Conservation (phyloP, 2,797 vertebrate genomes). For the Eurystomus glaucurus region DNA sequence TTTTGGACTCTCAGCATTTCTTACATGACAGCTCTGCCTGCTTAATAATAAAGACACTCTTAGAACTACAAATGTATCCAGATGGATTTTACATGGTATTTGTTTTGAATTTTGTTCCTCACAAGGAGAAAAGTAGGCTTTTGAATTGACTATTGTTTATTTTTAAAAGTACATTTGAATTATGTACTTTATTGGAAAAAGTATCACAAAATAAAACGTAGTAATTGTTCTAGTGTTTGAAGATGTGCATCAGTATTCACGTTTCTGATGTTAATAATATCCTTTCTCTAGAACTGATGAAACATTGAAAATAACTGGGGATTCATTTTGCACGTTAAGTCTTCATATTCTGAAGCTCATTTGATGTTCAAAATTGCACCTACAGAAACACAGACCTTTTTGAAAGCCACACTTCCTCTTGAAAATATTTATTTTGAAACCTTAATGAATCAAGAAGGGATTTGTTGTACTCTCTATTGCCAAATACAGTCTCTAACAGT, state of each 20-base stretch:
- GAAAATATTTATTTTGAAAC: neutral
- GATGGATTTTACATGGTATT: neutral
- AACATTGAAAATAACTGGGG: neutral
- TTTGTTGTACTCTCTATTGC: neutral
- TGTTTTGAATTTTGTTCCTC: neutral
- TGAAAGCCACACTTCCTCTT: neutral
- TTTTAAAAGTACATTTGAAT: neutral
- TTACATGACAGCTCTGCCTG: neutral
- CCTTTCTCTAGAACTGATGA: neutral
- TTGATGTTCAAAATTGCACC: neutral
- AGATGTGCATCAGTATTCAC: neutral
- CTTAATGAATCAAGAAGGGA: neutral
- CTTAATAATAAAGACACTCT: neutral
- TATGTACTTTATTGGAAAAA: neutral
- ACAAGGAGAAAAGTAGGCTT: neutral
- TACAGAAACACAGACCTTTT: neutral
- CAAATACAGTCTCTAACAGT: neutral
- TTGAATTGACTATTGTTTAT: neutral
- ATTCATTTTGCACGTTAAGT: neutral
- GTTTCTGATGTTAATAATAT: neutral
- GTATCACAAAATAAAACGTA: neutral
- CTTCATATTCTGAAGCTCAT: neutral
- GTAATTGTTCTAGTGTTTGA: neutral
- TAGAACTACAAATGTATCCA: neutral
- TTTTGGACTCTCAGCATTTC: constrained; percentile 4